A percentile compares a stretch with the other conserved stretches of the same genome.
These are phyloP conservation scores for Aphidius gifuensis DNA, from an alignment of 1,140 invertebrate genomes.

Conservation along the genomic window DNA sequence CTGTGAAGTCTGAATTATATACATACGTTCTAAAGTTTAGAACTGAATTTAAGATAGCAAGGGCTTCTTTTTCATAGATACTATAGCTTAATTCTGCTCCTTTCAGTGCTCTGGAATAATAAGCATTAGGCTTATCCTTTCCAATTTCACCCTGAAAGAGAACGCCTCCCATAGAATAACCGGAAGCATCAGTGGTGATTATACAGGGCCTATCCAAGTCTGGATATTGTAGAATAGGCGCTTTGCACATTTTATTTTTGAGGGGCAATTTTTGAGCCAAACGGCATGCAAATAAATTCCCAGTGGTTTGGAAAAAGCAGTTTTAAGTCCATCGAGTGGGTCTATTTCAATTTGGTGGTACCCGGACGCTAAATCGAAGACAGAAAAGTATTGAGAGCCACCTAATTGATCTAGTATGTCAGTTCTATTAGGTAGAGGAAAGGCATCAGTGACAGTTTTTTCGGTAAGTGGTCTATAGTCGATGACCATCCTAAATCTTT, in stretches of 20 bases:
- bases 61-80: slow-evolving; percentile 36
- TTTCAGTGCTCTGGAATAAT: slow-evolving; percentile 15
- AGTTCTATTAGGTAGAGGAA: slow-evolving; percentile 55
- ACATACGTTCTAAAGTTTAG: slow-evolving; percentile 51
- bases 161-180: slow-evolving; percentile 26
- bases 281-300: slow-evolving; percentile 40
- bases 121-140: slow-evolving; percentile 31
- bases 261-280: slow-evolving; percentile 34
- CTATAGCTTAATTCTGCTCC: slow-evolving; percentile 6
- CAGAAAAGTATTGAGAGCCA: slow-evolving; percentile 40
- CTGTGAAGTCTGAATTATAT: slow-evolving; percentile 44
- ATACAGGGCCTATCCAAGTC: slow-evolving; percentile 31
- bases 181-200: slow-evolving; percentile 30
- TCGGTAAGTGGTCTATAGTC: slow-evolving; percentile 49
- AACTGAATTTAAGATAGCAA: slow-evolving; percentile 44
- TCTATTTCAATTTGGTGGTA: slow-evolving; percentile 51
- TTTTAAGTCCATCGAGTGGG: slow-evolving; percentile 40
- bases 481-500: slow-evolving; percentile 43
- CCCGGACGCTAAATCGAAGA: slow-evolving; percentile 47
- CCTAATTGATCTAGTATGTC: slow-evolving; percentile 49
- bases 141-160: slow-evolving; percentile 28
- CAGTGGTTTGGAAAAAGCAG: slow-evolving; percentile 45
- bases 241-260: slow-evolving; percentile 9
- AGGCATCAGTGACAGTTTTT: slow-evolving; percentile 50
- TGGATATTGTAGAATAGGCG: slow-evolving; percentile 31